phyloP scores from a whole-genome alignment of 1,140 invertebrate species.

The Pteromalus puparum region DNA sequence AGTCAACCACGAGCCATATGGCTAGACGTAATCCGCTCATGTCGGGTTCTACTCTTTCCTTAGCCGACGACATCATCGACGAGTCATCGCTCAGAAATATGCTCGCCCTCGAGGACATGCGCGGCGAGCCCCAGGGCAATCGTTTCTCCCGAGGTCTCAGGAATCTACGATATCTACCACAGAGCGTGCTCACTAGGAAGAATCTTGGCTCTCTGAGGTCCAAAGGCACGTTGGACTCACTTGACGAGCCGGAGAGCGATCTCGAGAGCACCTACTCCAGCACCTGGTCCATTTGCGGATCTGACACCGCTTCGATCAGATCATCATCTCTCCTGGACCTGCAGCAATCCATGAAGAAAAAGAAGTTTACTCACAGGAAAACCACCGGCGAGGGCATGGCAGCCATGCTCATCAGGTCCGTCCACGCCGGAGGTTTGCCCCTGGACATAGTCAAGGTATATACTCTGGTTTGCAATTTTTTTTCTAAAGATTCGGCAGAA shows the following conservation, averaged over 20 bases:
- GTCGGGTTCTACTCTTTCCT: slow-evolving; percentile 58
- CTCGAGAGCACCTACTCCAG: slow-evolving; percentile 61
- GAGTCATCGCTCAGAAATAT: slow-evolving; percentile 71
- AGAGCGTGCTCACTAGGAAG: slow-evolving; percentile 76
- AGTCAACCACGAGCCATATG: slow-evolving; percentile 47
- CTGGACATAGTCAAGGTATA: slow-evolving; percentile 75
- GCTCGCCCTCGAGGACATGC: slow-evolving; percentile 77
- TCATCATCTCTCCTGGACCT: slow-evolving; percentile 57
- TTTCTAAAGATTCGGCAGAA: background rate
- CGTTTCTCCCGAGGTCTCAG: slow-evolving; percentile 76
- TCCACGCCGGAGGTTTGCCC: slow-evolving; percentile 75
- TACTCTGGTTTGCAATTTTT: background rate
- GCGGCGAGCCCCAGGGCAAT: slow-evolving; percentile 72
- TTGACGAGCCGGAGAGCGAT: slow-evolving; percentile 70
- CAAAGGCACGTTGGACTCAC: slow-evolving; percentile 64
- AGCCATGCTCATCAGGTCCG: slow-evolving; percentile 79
- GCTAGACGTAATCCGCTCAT: background rate
- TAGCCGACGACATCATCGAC: slow-evolving; percentile 66
- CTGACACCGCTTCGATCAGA: slow-evolving; percentile 54
- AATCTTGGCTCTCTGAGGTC: slow-evolving; percentile 68
- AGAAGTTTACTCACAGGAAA: slow-evolving; percentile 76
- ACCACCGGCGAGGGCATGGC: slow-evolving; percentile 78
- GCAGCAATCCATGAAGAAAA: slow-evolving; percentile 61
- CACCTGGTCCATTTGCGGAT: slow-evolving; percentile 59
- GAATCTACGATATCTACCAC: slow-evolving; percentile 76